Percentiles rank a stretch among this genome's conserved stretches.
Conservation (phyloP, 1,140 invertebrate species). For the Oryzaephilus surinamensis region DNA sequence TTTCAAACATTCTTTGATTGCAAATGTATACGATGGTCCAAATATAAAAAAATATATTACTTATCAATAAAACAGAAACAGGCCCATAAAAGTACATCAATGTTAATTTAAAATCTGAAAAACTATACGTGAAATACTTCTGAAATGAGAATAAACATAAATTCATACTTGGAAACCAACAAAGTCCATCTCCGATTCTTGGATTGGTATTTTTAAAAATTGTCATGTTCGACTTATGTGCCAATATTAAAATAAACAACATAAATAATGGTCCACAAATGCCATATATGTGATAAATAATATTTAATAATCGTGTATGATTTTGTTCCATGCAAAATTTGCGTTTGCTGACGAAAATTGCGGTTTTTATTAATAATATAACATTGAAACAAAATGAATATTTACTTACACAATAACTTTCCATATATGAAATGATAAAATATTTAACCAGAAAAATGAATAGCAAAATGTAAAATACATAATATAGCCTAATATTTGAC, state of each 20-base stretch:
- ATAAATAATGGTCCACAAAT: too few species aligned
- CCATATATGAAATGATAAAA: conserved; percentile 54
- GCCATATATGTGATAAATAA: not conserved
- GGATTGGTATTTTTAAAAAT: too few species aligned
- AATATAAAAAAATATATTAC: conserved; percentile 48
- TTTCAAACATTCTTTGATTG: conserved; percentile 41
- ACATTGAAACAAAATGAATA: not conserved
- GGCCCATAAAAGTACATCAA: conserved; percentile 59
- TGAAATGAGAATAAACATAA: too few species aligned
- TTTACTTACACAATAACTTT: conserved; percentile 46
- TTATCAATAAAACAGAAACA: conserved; percentile 41
- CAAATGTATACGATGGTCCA: conserved; percentile 44
- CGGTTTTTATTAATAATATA: not conserved
- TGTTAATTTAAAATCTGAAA: too few species aligned
- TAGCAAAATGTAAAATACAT: conserved; percentile 52
- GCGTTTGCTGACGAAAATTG: conserved; percentile 29
- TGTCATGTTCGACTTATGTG: too few species aligned
- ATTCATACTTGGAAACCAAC: too few species aligned
- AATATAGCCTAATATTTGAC: conserved; percentile 41
- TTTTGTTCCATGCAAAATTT: conserved; percentile 32
- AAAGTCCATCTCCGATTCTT: conserved; percentile 42
- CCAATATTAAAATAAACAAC: too few species aligned
- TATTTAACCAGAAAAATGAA: conserved; percentile 56
- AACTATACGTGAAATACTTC: too few species aligned
- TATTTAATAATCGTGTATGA: too few species aligned